A percentile compares a stretch with the other conserved stretches of the same genome.
These are phyloP conservation scores for Heliothis virescens DNA, from an alignment of 1,140 invertebrate genomes.

Conservation along the genomic window DNA sequence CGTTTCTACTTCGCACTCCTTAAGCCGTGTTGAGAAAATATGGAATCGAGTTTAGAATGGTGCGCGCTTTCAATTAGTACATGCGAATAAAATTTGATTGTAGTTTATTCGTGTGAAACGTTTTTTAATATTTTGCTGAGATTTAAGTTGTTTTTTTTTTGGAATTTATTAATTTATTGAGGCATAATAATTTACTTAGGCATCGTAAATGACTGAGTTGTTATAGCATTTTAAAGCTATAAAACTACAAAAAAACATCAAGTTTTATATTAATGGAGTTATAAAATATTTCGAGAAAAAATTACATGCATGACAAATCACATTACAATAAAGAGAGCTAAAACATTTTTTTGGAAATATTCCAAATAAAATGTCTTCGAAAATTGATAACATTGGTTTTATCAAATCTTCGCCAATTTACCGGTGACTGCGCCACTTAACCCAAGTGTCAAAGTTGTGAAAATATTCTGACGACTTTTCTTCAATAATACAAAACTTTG, in stretches of 20 bases:
- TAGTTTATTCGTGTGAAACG: not conserved
- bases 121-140: not conserved
- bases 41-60: constrained; percentile 22
- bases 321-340: not conserved
- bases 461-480: constrained; percentile 9
- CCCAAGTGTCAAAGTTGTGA: constrained; percentile 14
- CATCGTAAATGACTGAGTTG: too few relatives aligned
- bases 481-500: constrained; percentile 10
- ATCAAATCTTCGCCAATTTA: constrained; percentile 36
- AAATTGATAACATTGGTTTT: constrained; percentile 29
- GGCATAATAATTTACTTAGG: too few relatives aligned
- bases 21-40: constrained; percentile 30
- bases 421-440: constrained; percentile 33
- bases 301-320: not conserved
- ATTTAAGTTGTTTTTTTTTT: not conserved
- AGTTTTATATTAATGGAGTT: not conserved
- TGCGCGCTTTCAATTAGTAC: constrained; percentile 39
- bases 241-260: too few relatives aligned
- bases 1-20: constrained; percentile 48
- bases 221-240: too few relatives aligned
- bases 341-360: not conserved
- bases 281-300: not conserved
- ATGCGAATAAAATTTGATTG: constrained; percentile 25
- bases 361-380: not conserved
- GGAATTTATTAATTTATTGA: too few relatives aligned